Conservation (phyloP, 2,797 vertebrate genomes). For the Dicrostonyx torquatus region DNA sequence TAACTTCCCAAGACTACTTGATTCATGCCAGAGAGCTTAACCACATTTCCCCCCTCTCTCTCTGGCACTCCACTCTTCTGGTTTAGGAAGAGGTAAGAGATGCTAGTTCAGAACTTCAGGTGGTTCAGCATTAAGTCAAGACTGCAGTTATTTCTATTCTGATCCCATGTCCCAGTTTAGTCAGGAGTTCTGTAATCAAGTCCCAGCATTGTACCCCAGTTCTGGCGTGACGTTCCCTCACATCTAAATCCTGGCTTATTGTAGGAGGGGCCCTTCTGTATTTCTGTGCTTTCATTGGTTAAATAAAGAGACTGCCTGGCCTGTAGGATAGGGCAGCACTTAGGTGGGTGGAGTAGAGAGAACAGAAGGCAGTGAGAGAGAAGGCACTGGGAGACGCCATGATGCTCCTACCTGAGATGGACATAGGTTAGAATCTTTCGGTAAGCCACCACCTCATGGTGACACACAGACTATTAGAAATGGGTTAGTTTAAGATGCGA, state of each 20-base stretch:
- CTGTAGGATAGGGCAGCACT: no score
- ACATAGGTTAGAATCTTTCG: no score
- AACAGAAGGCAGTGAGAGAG: no score
- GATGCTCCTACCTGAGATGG: no score
- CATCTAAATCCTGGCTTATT: neutral
- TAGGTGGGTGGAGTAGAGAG: no score
- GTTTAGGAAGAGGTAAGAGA: conserved; percentile 36
- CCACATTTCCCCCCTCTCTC: neutral
- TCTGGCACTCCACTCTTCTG: conserved; percentile 10
- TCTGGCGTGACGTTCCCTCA: conserved; percentile 11
- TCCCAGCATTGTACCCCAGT: conserved; percentile 16
- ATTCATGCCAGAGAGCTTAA: conserved; percentile 13
- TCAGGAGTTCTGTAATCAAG: conserved; percentile 67
- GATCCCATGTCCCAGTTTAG: conserved; percentile 68
- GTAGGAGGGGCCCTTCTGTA: no score
- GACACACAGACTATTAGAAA: no score
- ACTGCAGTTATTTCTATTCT: conserved; percentile 64
- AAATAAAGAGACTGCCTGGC: no score
- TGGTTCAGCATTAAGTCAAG: conserved; percentile 61
- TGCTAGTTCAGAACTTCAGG: conserved; percentile 45
- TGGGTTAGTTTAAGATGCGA: no score
- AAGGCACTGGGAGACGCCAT: no score
- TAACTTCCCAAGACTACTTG: neutral
- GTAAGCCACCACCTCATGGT: no score
- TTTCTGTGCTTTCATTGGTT: no score